Conservation (phyloP, 2,113 vertebrate genomes). For the Peromyscus polionotus region DNA sequence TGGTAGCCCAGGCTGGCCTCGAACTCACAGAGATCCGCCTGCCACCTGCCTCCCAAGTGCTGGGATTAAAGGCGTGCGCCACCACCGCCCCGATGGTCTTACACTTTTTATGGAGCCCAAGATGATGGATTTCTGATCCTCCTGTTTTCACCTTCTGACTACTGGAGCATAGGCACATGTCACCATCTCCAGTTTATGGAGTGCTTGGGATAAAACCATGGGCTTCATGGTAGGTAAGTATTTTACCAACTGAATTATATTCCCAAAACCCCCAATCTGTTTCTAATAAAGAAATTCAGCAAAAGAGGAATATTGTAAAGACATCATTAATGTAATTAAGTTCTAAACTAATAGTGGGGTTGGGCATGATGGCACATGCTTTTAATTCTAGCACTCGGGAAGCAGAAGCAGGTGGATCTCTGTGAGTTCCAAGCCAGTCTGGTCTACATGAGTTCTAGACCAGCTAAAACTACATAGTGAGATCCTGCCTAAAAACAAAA, state of each 20-base stretch:
- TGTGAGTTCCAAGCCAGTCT: not conserved
- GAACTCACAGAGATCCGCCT: too few species aligned
- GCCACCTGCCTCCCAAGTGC: too few species aligned
- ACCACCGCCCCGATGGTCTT: not conserved
- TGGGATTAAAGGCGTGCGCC: too few species aligned
- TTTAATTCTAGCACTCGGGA: not conserved
- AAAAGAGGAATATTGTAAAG: not conserved
- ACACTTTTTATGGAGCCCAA: not conserved
- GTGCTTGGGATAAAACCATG: not conserved
- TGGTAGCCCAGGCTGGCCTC: too few species aligned
- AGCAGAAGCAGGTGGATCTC: not conserved
- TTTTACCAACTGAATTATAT: not conserved
- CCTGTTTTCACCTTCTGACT: not conserved
- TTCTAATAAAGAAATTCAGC: conserved; percentile 43
- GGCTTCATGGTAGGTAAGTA: not conserved
- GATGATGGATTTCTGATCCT: not conserved
- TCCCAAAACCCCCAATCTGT: not conserved
- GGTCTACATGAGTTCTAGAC: not conserved
- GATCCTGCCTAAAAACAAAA: not conserved
- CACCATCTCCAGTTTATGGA: not conserved
- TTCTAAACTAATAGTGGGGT: conserved; percentile 23
- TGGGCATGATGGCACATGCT: not conserved
- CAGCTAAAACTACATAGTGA: not conserved
- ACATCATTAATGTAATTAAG: not conserved
- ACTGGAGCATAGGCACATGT: not conserved